Evolutionary conservation across 1,140 invertebrate species (phyloP), one percentile per base, ranked within the genome.

Genomic region (Mylabris phalerata): DNA sequence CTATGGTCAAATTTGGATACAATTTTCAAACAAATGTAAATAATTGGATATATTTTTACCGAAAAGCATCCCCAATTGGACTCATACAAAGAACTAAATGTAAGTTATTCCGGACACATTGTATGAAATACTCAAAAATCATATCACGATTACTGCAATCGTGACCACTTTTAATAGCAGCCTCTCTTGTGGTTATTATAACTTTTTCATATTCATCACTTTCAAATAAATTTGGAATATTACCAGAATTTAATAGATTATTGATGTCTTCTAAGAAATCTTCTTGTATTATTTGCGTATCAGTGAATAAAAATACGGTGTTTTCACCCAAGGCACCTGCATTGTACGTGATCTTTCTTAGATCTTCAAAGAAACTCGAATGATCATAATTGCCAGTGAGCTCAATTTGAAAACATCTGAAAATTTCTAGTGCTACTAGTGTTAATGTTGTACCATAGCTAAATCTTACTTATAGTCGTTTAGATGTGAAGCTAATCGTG

Each of bases 201-300:
- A 89, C 81, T 69, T 87, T 87, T 68, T 94, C 91, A 66, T 86
- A 85, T 60, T 92, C 88, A 64, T 94, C 91, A 0, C 85, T 80
- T 67, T 92, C 90, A 73, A 90, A 92, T 1, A 95, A 73, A 77
- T 92, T 92, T 2, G 90, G 90, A 9, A 93, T 88, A 87, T 52
- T 62, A 81, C 88, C 89, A 4, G 90, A 87, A 71, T 93, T 94
- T 1, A 95, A 77, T 72, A 93, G 88, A 69, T 94, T 93, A 69
- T 93, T 94, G 24, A 95, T 89, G 69, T 94, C 91, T 73, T 94
- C 93, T 0, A 98, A 76, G 74, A 96, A 96, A 69, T 90, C 89
- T 75, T 98, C 94, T 56, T 90, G 84, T 0, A 92, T 85, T 40
- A 93, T 92, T 75, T 97, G 93, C 1, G 90, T 93, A 68, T 97